Percentiles rank a stretch among this genome's conserved stretches.
phyloP scores from a whole-genome alignment of 2,888 invertebrate genomes.

The Lasioglossum oenotherae region DNA sequence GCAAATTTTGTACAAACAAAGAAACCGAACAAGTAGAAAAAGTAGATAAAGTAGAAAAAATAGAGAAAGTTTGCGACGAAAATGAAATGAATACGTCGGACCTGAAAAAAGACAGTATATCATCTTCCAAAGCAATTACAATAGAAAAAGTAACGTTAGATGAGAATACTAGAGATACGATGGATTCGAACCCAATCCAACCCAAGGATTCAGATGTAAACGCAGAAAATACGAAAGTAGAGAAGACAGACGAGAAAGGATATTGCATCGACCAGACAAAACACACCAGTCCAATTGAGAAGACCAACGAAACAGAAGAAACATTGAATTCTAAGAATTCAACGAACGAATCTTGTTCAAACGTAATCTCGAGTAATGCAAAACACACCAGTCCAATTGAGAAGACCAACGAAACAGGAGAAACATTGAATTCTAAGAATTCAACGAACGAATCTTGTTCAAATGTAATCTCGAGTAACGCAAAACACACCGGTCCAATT shows the following conservation, averaged over 20 bases:
- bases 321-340: slow-evolving; percentile 20
- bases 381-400: not conserved
- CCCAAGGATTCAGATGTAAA: not conserved
- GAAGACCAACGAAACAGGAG: slow-evolving; percentile 8
- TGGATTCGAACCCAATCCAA: not conserved
- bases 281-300: not conserved
- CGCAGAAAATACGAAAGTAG: not conserved
- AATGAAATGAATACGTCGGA: not conserved
- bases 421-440: slow-evolving; percentile 22
- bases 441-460: slow-evolving; percentile 20
- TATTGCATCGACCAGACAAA: slow-evolving; percentile 23
- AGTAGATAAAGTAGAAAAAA: not conserved
- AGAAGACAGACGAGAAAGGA: slow-evolving; percentile 16
- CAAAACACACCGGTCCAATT: not conserved
- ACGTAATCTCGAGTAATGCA: slow-evolving; percentile 4
- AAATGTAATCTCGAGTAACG: slow-evolving; percentile 9
- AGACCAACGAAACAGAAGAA: slow-evolving; percentile 9
- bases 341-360: slow-evolving; percentile 22
- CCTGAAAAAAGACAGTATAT: slow-evolving; percentile 5
- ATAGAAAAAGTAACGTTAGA: slow-evolving; percentile 36
- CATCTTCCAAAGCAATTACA: not conserved
- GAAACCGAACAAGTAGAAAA: not conserved
- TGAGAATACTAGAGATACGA: not conserved
- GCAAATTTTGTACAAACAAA: slow-evolving; percentile 20
- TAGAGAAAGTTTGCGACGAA: slow-evolving; percentile 9